Percentiles rank a stretch among this genome's conserved stretches.
Conservation (phyloP, 64 coral and sea anemone genomes). For the Catalaphyllia jardinei region DNA sequence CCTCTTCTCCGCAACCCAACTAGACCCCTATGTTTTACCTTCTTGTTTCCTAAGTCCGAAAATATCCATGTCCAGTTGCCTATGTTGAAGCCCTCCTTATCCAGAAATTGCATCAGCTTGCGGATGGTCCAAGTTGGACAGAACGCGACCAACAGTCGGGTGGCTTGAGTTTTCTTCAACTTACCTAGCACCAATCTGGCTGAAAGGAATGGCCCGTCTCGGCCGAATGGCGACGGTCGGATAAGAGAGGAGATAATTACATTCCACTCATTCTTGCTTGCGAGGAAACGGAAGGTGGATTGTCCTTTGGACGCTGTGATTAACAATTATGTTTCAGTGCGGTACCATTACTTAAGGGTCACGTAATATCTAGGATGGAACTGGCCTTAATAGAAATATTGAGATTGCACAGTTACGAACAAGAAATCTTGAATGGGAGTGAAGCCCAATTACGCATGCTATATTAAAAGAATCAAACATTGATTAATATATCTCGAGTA, state of each 20-base stretch:
- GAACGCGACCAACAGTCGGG: slow-evolving; percentile 34
- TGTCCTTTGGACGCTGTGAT: slow-evolving; percentile 27
- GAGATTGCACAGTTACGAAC: too few relatives aligned
- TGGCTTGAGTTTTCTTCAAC: background rate
- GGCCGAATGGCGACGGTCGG: background rate
- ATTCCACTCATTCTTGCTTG: slow-evolving; percentile 42
- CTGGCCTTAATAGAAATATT: too few relatives aligned
- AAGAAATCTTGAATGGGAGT: too few relatives aligned
- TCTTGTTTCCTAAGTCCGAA: slow-evolving; percentile 47
- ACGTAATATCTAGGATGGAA: background rate
- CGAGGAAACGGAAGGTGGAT: slow-evolving; percentile 43
- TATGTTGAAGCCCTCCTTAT: background rate
- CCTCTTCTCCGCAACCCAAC: background rate
- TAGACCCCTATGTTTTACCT: background rate
- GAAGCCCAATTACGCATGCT: too few relatives aligned
- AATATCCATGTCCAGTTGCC: slow-evolving; percentile 63
- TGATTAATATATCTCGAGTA: too few relatives aligned
- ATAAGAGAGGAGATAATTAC: slow-evolving; percentile 10
- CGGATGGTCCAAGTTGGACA: slow-evolving; percentile 43
- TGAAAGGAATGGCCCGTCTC: background rate
- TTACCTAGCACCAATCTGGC: background rate
- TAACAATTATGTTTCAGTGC: background rate
- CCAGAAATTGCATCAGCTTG: background rate
- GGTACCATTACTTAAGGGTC: background rate
- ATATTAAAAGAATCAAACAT: too few relatives aligned